Percentiles rank a stretch among this genome's conserved stretches.
Evolutionary conservation across 2,888 invertebrate genomes (phyloP).

Genomic region (Epiblema foenella): DNA sequence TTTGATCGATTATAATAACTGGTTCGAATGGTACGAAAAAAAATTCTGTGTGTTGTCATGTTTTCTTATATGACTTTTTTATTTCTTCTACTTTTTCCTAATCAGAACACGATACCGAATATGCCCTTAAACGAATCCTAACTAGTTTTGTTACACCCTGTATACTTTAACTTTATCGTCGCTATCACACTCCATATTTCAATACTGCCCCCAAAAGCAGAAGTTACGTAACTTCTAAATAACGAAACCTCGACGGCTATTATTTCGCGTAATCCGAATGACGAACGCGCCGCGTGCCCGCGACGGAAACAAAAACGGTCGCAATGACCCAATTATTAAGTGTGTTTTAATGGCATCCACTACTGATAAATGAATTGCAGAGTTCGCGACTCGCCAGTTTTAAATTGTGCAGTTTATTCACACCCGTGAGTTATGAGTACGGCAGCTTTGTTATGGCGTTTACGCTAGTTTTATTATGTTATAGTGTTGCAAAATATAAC

Average conservation of each 20-base stretch:
- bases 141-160: no score
- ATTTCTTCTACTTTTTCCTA: no score
- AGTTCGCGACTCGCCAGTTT: constrained; percentile 32
- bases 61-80: no score
- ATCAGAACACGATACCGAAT: no score
- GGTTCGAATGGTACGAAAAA: no score
- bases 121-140: no score
- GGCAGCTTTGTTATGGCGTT: constrained; percentile 17
- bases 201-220: background rate
- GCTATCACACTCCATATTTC: background rate
- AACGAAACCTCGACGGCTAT: constrained; percentile 20
- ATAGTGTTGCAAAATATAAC: background rate
- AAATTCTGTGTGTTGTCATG: no score
- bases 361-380: constrained; percentile 46
- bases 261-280: constrained; percentile 24
- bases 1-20: no score
- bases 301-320: constrained; percentile 48
- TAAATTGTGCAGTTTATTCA: constrained; percentile 35
- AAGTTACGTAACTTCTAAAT: constrained; percentile 7
- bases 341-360: constrained; percentile 49
- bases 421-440: constrained; percentile 35
- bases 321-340: constrained; percentile 50
- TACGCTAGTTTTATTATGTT: background rate
- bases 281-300: constrained; percentile 46
- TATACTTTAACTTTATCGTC: background rate